phyloP scores from a whole-genome alignment of 2,113 vertebrate genomes.

The Hystrix cristata region DNA sequence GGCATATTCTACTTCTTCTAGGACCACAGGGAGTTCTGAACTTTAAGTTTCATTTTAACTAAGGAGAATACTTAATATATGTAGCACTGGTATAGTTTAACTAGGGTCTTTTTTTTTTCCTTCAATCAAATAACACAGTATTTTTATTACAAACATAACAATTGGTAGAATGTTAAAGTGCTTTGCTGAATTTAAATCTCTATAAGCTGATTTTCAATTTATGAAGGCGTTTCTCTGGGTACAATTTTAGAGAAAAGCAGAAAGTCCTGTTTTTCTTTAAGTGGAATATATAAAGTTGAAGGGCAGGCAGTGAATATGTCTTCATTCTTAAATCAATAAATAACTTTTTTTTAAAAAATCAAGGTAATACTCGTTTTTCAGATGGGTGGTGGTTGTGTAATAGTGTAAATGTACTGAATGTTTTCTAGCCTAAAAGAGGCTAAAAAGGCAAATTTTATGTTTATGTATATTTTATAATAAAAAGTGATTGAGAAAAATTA shows the following conservation, averaged over 20 bases:
- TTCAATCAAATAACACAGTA: constrained; percentile 61
- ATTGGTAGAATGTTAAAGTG: constrained; percentile 70
- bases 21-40: constrained; percentile 65
- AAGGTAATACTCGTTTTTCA: background rate
- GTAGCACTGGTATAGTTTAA: constrained; percentile 36
- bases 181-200: constrained; percentile 72
- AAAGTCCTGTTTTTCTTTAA: constrained; percentile 64
- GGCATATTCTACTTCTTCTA: constrained; percentile 42
- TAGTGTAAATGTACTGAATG: background rate
- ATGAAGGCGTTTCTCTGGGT: constrained; percentile 70
- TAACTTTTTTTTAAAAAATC: background rate
- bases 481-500: background rate
- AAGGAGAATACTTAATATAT: constrained; percentile 65
- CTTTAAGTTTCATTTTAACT: constrained; percentile 69
- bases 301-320: constrained; percentile 5
- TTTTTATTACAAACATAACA: constrained; percentile 71
- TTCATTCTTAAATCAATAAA: constrained; percentile 46
- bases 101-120: constrained; percentile 18
- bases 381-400: background rate
- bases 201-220: constrained; percentile 65
- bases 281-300: constrained; percentile 39
- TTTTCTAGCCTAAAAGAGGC: background rate
- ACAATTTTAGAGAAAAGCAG: constrained; percentile 63
- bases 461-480: background rate
- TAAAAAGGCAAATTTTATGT: background rate